Percentiles rank a stretch among this genome's conserved stretches.
phyloP scores from a whole-genome alignment of 2,888 invertebrate genomes.

The Pyralis farinalis region DNA sequence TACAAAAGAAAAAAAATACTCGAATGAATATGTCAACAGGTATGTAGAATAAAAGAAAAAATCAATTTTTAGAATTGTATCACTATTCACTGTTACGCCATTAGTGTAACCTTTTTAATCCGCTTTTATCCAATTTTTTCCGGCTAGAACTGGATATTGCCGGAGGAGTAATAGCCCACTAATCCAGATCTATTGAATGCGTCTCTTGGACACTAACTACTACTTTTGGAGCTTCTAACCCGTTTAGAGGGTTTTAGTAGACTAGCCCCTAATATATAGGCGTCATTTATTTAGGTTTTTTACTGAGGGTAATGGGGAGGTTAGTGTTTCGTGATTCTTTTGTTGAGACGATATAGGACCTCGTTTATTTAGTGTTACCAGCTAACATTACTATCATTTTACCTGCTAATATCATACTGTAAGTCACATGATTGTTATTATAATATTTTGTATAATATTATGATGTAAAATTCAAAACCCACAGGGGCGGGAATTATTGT shows the following conservation, averaged over 20 bases:
- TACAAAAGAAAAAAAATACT: slow-evolving; percentile 18
- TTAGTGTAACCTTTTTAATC: slow-evolving; percentile 71
- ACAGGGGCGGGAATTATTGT: too few species aligned
- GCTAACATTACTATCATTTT: neutral
- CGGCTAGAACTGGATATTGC: slow-evolving; percentile 62
- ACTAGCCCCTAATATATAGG: slow-evolving; percentile 49
- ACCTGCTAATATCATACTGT: neutral
- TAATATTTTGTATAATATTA: too few species aligned
- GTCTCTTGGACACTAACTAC: slow-evolving; percentile 58
- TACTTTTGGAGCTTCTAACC: slow-evolving; percentile 59
- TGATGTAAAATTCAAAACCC: too few species aligned
- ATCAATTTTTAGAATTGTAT: slow-evolving; percentile 66
- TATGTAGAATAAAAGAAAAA: slow-evolving; percentile 50
- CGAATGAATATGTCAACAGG: slow-evolving; percentile 37
- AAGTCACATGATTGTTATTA: too few species aligned
- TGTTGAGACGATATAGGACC: slow-evolving; percentile 12
- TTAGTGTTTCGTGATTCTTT: slow-evolving; percentile 19
- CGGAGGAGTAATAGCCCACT: slow-evolving; percentile 64
- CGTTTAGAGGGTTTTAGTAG: slow-evolving; percentile 63
- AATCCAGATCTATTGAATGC: slow-evolving; percentile 65
- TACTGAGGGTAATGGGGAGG: slow-evolving; percentile 15
- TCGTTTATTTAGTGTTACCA: slow-evolving; percentile 5
- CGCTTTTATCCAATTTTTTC: slow-evolving; percentile 48
- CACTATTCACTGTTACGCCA: slow-evolving; percentile 63
- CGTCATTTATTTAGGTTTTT: slow-evolving; percentile 40